These are phyloP conservation scores for Terebella lapidaria DNA, from an alignment of 2,888 invertebrate species.

Conservation along the genomic window DNA sequence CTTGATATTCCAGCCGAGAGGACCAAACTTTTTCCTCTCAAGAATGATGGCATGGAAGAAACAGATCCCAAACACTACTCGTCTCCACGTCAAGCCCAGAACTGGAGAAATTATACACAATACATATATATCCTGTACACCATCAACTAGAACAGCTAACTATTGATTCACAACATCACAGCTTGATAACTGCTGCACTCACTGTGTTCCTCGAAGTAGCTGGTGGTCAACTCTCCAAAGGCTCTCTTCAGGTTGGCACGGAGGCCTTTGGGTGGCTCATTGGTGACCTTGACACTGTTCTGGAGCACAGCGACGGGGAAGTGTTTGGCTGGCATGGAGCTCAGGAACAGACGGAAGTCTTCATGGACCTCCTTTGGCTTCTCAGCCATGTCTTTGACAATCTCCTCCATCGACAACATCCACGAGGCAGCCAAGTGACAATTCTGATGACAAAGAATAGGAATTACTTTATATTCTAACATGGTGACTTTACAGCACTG, in stretches of 20 bases:
- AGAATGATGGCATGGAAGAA: conserved; percentile 55
- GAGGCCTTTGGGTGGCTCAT: conserved; percentile 55
- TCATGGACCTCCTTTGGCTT: conserved; percentile 47
- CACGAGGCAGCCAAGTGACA: conserved; percentile 55
- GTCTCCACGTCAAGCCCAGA: conserved; percentile 48
- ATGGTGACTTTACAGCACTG: too few species aligned
- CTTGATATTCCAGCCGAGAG: conserved; percentile 55
- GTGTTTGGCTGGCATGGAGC: conserved; percentile 52
- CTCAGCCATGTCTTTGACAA: conserved; percentile 50
- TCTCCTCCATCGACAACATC: conserved; percentile 53
- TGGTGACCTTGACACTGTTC: conserved; percentile 55
- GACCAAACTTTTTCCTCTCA: conserved; percentile 55
- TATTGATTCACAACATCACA: neutral
- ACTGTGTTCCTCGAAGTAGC: conserved; percentile 73
- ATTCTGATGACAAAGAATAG: conserved; percentile 46
- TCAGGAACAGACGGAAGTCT: conserved; percentile 52
- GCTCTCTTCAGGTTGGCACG: conserved; percentile 74
- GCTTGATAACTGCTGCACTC: neutral
- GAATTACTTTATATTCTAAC: neutral
- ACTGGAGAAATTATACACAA: conserved; percentile 30
- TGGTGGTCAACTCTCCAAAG: conserved; percentile 74
- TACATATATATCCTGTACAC: too few species aligned
- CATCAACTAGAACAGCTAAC: neutral
- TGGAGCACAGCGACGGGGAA: conserved; percentile 55
- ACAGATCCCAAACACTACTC: conserved; percentile 53